A percentile compares a stretch with the other conserved stretches of the same genome.
These are phyloP conservation scores for Augiades crinisus DNA, from an alignment of 2,888 invertebrate species.

Conservation along the genomic window DNA sequence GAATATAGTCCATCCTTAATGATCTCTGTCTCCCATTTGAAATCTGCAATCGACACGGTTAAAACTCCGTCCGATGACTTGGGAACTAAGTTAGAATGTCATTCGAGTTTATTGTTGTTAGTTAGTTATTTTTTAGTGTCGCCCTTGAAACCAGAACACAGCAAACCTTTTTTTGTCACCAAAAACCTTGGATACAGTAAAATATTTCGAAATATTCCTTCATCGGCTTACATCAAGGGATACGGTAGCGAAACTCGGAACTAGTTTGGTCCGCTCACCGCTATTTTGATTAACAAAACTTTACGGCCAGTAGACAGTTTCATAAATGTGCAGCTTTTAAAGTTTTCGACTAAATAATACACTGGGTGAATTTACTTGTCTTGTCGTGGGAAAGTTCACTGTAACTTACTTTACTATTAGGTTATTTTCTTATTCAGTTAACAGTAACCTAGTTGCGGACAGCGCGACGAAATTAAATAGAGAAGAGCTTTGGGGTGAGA, in stretches of 20 bases:
- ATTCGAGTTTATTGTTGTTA: no score
- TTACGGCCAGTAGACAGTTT: conserved; percentile 52
- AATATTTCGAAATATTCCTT: conserved; percentile 57
- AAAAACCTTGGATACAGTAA: no score
- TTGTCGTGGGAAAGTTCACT: conserved; percentile 13
- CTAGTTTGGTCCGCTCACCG: conserved; percentile 54
- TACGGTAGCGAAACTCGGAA: conserved; percentile 53
- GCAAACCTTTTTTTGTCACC: no score
- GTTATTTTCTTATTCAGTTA: conserved; percentile 12
- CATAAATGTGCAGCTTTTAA: conserved; percentile 58
- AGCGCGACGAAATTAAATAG: no score
- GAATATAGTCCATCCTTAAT: no score
- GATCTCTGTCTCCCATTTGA: no score
- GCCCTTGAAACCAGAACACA: no score
- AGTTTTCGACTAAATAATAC: conserved; percentile 51
- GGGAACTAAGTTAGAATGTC: no score
- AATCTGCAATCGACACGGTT: no score
- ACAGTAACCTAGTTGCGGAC: background rate
- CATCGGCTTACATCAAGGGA: conserved; percentile 48
- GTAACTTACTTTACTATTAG: conserved; percentile 3
- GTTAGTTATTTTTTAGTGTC: no score
- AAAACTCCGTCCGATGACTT: no score
- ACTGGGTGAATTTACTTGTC: conserved; percentile 34
- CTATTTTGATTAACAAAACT: conserved; percentile 68
- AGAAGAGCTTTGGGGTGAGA: no score